Base-by-base conservation (phyloP, 2,113 vertebrate genomes). In the Gadus macrocephalus region DNA sequence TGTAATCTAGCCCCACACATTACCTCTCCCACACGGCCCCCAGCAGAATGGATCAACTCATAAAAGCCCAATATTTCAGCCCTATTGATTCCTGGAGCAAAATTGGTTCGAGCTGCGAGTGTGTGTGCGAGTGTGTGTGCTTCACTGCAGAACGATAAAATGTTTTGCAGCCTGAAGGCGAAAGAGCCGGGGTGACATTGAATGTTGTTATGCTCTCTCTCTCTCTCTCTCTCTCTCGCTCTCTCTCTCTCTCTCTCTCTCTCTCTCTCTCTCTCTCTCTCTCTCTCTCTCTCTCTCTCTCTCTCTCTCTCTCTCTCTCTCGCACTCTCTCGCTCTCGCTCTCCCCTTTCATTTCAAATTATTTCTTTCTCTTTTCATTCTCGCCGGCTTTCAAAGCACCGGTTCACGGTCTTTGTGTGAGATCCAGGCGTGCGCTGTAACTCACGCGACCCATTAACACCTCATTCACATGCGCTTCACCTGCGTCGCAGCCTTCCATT, bases 31-130 rank as follows among this genome's bases (percentile, higher is more conserved):
- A 80, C 79, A 86, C 17, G 66, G 85, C 90, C 87, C 83, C 81
- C 75, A 89, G 88, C 85, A 73, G 73, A 85, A 89, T 88, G 90
- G 88, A 90, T 78, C 85, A 86, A 89, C 82, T 89, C 89, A 89
- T 91, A 90, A 90, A 89, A 83, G 80, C 78, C 86, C 82, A 87
- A 91, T 90, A 90, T 89, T 89, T 92, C 91, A 90, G 83, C 86
- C 76, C 87, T 91, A 92, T 92, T 91, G 91, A 92, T 92, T 91
- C 85, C 85, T 89, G 78, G 81, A 80, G 84, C 82, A 81, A 89
- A 91, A 92, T 89, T 89, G 90, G 85, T 86, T 88, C 80, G 84
- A 85, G 85, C 85, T 82, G 82, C 85, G 86, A 91, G 89, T 88
- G 87, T 72, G 55, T 15, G 3, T 3, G 55, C 16, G 55, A 7